These are phyloP conservation scores for Tethya wilhelma DNA, from an alignment of 37 sponge, comb jelly and placozoan species.

Conservation along the genomic window DNA sequence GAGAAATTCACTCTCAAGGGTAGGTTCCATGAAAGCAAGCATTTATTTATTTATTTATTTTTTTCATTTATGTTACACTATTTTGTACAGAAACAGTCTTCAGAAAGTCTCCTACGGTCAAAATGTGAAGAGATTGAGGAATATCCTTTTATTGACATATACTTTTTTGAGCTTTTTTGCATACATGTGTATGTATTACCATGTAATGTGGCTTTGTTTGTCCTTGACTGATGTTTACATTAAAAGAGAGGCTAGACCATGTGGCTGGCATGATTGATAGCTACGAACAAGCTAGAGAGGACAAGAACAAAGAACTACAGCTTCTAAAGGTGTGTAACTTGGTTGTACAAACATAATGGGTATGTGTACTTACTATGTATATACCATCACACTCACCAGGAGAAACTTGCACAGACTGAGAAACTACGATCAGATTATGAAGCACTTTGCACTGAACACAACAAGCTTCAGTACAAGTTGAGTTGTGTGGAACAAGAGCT, in stretches of 20 bases:
- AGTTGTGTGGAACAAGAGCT: slow-evolving; percentile 9
- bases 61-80: not conserved
- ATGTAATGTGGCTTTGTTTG: not conserved
- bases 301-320: slow-evolving; percentile 58
- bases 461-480: slow-evolving; percentile 48
- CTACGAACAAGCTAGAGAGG: slow-evolving; percentile 50
- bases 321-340: slow-evolving; percentile 45
- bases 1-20: slow-evolving; percentile 1
- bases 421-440: not conserved
- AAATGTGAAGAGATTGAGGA: slow-evolving; percentile 29
- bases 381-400: too few species aligned
- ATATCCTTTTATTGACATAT: slow-evolving; percentile 29
- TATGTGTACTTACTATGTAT: not conserved
- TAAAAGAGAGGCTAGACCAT: slow-evolving; percentile 30
- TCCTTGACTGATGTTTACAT: slow-evolving; percentile 65
- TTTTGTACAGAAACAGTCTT: not conserved
- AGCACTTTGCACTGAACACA: too few species aligned
- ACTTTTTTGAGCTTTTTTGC: not conserved
- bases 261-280: slow-evolving; percentile 52
- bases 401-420: not conserved
- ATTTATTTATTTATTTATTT: not conserved
- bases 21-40: not conserved
- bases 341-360: not conserved
- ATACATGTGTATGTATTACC: not conserved
- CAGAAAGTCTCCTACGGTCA: not conserved